Base-by-base conservation (phyloP, 1,140 invertebrate genomes). In the Drosophila mauritiana region DNA sequence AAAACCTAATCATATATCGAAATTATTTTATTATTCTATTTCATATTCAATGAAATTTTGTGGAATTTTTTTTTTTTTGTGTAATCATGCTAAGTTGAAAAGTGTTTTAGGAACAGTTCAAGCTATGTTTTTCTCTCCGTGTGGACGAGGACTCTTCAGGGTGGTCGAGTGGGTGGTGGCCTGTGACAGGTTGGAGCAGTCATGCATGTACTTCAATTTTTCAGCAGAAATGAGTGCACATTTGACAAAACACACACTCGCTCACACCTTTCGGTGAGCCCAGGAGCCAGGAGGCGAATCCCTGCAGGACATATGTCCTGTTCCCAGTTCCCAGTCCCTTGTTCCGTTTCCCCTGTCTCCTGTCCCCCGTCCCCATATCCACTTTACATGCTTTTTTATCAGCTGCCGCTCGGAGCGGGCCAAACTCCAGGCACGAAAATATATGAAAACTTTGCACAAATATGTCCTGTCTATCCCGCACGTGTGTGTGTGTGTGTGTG, bases 201-300 rank as follows among this genome's bases (percentile, higher is more conserved):
- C 83, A 86, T 86, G 83, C 83, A 86, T 89, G 85, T 82, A 86
- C 83, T 86, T 86, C 83, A 86, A 86, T 86, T 86, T 86, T 86
- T 86, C 83, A 86, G 73, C 83, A 89, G 65, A 86, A 83, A 86
- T 86, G 83, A 86, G 83, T 86, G 83, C 83, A 86, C 83, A 86
- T 86, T 86, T 86, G 83, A 86, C 83, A 86, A 86, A 77, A 76
- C 55, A 73, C 72, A 86, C 67, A 49, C 58, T 45, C 11, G 53
- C 68, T 57, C 51, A 57, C 42, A 70, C 64, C 83, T 85, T 89
- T 63, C 62, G 59, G 72, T 10, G 34, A 40, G 25, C 59, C 58
- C 40, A 54, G 56, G 55, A 52, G 56, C 45, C 61, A 13, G 37
- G 12, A 58, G 65, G 27, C 63, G 57, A 70, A 48, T 77, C 74